Evolutionary conservation across 2,888 invertebrate species (phyloP).

Genomic region (Odontothrips loti): DNA sequence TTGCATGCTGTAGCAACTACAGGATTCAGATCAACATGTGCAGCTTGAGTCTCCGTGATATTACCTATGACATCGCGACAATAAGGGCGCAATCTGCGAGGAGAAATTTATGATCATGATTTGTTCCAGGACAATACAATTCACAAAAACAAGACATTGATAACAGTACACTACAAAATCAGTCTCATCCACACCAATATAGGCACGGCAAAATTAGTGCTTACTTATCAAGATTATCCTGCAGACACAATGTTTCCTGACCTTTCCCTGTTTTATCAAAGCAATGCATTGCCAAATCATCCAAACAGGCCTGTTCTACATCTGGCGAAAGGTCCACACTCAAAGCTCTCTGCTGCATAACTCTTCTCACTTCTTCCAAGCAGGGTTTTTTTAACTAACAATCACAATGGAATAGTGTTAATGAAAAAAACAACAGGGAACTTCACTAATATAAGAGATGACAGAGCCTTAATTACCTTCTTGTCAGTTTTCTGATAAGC

Average conservation of each 20-base stretch:
- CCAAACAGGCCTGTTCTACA: constrained; percentile 84
- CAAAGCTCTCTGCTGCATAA: constrained; percentile 88
- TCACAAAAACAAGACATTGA: constrained; percentile 32
- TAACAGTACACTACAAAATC: constrained; percentile 23
- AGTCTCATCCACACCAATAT: not conserved
- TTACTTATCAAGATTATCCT: constrained; percentile 67
- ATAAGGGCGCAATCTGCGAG: constrained; percentile 51
- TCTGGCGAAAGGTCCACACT: constrained; percentile 92
- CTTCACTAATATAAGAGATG: constrained; percentile 18
- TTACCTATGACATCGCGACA: constrained; percentile 75
- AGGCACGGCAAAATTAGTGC: constrained; percentile 25
- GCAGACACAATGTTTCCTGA: constrained; percentile 89
- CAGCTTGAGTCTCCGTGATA: constrained; percentile 86
- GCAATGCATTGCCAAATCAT: constrained; percentile 78
- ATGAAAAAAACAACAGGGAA: not conserved
- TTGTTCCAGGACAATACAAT: not conserved
- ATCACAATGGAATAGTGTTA: not conserved
- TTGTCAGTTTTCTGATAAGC: constrained; percentile 44
- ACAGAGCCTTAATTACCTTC: constrained; percentile 33
- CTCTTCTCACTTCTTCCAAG: constrained; percentile 75
- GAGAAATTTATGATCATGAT: not conserved
- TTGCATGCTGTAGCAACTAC: constrained; percentile 78
- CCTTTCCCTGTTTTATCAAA: constrained; percentile 80
- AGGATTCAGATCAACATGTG: constrained; percentile 84
- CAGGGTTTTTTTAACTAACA: constrained; percentile 51